Evolutionary conservation across 2,888 invertebrate species (phyloP).

Genomic region (Erebia ligea): DNA sequence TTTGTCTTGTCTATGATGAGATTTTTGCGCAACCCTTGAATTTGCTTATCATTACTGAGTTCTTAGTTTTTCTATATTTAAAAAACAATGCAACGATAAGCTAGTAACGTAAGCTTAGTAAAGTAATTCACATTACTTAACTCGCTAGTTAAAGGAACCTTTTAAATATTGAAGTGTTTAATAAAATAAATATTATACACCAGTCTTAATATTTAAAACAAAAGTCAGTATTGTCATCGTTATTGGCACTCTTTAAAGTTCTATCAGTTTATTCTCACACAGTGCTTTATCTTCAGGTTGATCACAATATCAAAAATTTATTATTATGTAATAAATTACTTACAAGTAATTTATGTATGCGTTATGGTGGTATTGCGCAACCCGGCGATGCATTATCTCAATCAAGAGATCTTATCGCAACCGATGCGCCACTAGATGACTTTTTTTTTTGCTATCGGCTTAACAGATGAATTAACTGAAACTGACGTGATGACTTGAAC

Average conservation of each 20-base stretch:
- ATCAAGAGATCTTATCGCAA: slow-evolving; percentile 35
- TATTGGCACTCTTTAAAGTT: neutral
- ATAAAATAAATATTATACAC: neutral
- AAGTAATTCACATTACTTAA: neutral
- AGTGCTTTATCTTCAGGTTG: neutral
- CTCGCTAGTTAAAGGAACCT: no score
- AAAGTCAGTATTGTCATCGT: neutral
- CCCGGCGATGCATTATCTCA: slow-evolving; percentile 34
- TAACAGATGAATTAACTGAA: slow-evolving; percentile 21
- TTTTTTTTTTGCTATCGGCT: slow-evolving; percentile 20
- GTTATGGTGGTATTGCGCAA: slow-evolving; percentile 31
- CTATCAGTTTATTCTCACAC: neutral
- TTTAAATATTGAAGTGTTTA: neutral
- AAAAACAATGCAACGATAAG: neutral
- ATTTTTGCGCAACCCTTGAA: neutral
- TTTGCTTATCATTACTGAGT: neutral
- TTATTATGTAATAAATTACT: slow-evolving; percentile 33
- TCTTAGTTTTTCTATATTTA: neutral
- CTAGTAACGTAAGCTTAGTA: neutral
- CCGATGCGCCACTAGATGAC: slow-evolving; percentile 25
- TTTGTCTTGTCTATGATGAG: no score
- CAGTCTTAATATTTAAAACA: neutral
- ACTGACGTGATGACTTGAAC: slow-evolving; percentile 19
- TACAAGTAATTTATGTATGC: slow-evolving; percentile 31
- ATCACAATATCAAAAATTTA: neutral